Conservation (phyloP, 2,888 invertebrate genomes). For the Chrysodeixis includens region DNA sequence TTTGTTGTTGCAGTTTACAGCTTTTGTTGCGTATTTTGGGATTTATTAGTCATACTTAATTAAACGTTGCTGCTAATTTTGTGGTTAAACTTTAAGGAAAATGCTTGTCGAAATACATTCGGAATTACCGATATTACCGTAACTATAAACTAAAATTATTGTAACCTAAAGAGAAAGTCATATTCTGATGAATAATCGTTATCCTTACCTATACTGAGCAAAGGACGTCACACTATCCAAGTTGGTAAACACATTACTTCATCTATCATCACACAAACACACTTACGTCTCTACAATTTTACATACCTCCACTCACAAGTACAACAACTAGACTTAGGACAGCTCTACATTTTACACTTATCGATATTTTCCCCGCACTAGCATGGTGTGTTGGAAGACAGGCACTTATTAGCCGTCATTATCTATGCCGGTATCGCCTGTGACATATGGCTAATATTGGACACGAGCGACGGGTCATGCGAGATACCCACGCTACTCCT, state of each 20-base stretch:
- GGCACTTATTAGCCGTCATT: conserved; percentile 87
- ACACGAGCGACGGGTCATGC: conserved; percentile 78
- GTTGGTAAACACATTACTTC: too few relatives aligned
- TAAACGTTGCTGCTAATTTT: neutral
- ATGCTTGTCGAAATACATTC: neutral
- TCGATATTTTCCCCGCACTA: conserved; percentile 69
- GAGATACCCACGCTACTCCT: conserved; percentile 76
- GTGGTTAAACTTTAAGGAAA: neutral
- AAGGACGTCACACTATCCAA: too few relatives aligned
- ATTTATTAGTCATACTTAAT: neutral
- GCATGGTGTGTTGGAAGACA: conserved; percentile 81
- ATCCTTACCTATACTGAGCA: too few relatives aligned
- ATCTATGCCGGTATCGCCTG: conserved; percentile 84
- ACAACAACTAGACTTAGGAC: too few relatives aligned
- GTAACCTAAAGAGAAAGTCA: neutral
- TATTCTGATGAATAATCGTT: neutral
- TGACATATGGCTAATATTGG: conserved; percentile 88
- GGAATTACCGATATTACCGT: neutral
- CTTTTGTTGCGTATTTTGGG: neutral
- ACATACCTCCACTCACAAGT: too few relatives aligned
- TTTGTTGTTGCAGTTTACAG: neutral
- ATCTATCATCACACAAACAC: too few relatives aligned
- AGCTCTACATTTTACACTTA: conserved; percentile 38
- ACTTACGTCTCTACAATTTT: too few relatives aligned
- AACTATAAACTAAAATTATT: neutral